Percentiles rank a stretch among this genome's conserved stretches.
Conservation (phyloP, 1,140 invertebrate genomes). For the Sipha flava region DNA sequence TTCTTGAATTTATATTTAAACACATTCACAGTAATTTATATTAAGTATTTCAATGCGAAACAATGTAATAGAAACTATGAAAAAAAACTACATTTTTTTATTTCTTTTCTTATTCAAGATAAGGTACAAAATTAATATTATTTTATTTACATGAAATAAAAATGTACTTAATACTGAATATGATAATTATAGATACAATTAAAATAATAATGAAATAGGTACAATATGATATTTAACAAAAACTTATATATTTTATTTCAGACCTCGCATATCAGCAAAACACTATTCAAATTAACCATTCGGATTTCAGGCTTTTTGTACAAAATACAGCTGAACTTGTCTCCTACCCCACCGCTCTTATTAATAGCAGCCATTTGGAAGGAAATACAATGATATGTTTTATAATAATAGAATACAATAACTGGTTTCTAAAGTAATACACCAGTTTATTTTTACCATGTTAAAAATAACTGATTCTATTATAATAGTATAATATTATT, state of each 20-base stretch:
- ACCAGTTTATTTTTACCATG: not conserved
- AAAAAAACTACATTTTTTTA: no score
- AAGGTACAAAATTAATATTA: no score
- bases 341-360: not conserved
- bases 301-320: not conserved
- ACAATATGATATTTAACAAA: not conserved
- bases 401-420: not conserved
- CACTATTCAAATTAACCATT: not conserved
- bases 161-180: not conserved
- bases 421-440: not conserved
- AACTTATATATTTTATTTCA: not conserved
- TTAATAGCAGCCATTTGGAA: not conserved
- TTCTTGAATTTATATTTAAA: not conserved
- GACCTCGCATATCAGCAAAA: not conserved
- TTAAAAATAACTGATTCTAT: not conserved
- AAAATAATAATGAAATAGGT: not conserved
- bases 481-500: not conserved
- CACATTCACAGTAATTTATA: no score
- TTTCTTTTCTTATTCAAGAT: no score
- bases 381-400: not conserved
- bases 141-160: not conserved
- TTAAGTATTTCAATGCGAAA: not conserved
- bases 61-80: not conserved
- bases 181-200: not conserved
- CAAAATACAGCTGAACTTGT: not conserved